Base-by-base conservation (phyloP, 2,113 vertebrate species). In the Passer montanus region DNA sequence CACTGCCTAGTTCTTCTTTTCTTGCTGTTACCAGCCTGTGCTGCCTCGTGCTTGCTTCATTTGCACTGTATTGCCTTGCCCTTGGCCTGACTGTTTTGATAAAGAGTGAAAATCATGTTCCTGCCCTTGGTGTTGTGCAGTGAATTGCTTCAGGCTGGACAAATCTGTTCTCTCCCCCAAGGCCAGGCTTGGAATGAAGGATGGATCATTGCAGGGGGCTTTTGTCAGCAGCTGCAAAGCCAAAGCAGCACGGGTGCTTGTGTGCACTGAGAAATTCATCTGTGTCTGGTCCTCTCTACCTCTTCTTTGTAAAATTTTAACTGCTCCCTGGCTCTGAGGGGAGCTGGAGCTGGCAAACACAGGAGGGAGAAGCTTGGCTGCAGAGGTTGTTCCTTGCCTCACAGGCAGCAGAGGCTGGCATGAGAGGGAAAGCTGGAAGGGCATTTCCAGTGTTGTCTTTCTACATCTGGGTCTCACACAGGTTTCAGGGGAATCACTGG, bases 201-300 rank as follows among this genome's bases (percentile, higher is more conserved):
- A 59, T 83, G 33, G 37, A 11, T 47, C 47, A 14, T 31, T 77
- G 72, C 59, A 70, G 27, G 18, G 52, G 31, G 60, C 7, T 88
- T 88, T 80, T 60, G 19, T 75, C 37, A 26, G 50, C 43, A 73
- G 62, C 55, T 55, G 35, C 63, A 73, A 85, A 70, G 21, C n/a
- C 67, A 62, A 75, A 76, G 72, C 39, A 64, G 13, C 0, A 0
- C 2, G 5, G 43, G 13, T 0, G 0, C 23, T 66, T 74, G 23
- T 60, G 8, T 62, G 13, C 35, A 12, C 31, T 27, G 53, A 69
- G 49, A 52, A 92, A 69, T 58, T 73, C 3, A 16, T 30, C 1
- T 53, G 28, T 47, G 30, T 67, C 39, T 77, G 39, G 24, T 22
- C 5, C 1, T 10, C 26, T 43, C 21, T 16, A 15, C 27, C 10